Base-by-base conservation (phyloP, 2,797 vertebrate species). In the Acanthopagrus latus region DNA sequence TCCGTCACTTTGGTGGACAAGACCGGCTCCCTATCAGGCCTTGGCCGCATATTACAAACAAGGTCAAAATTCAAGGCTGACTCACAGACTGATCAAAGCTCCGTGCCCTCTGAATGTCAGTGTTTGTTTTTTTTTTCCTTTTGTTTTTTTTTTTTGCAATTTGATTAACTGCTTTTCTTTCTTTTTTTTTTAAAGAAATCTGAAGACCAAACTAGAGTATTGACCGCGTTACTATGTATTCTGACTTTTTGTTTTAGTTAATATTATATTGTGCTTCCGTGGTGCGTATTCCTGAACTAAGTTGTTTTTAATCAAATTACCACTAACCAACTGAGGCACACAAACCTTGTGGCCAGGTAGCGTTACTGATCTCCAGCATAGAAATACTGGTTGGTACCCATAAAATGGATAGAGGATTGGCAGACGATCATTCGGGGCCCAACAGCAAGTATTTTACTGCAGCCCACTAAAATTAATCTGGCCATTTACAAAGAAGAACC, bases 31-130 rank as follows among this genome's bases (percentile, higher is more conserved):
- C 29, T n/a, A 52, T 48, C 21, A 54, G 59, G 50, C 27, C 20
- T 55, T 13, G 29, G 71, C 46, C 74, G 21, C n/a, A 67, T 51
- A 21, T 71, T 46, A 66, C 44, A 66, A 68, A 66, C n/a, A 67
- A 27, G 27, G 10, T 20, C 0, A 0, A 60, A 50, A 55, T 21
- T 25, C 5, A 57, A 57, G 27, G 47, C 38, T 0, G 18, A 27
- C 47, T 62, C 6, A 55, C 27, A 41, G 29, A 59, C 43, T 7
- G 8, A 4, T 68, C 27, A 70, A 25, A 64, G 20, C 29, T 29
- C 13, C 16, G 12, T 7, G 1, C 46, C 41, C 4, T 33, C 67
- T 51, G 54, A 21, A 25, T 51, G 1, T 23, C 50, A 27, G 27
- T n/a, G 38, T 48, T 71, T 50, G 33, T 33, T 33, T 33, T 50